Evolutionary conservation across 2,797 vertebrate species (phyloP), one percentile per base, ranked within the genome.

Genomic region (Girardinus metallicus): DNA sequence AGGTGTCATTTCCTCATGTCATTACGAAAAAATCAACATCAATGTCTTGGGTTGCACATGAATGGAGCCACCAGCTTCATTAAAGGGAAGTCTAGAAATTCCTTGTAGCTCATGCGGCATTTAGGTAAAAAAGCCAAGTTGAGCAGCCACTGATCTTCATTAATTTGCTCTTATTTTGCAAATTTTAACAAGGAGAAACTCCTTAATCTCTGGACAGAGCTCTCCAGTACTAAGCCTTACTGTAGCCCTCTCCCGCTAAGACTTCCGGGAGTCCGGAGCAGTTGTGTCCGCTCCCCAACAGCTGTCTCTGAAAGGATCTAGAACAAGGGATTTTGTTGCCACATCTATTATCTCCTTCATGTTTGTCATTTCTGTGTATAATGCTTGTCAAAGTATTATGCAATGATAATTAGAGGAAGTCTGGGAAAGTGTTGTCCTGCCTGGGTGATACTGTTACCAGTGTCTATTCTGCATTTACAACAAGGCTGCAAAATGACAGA

Each of bases 91-190:
- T 39, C 34, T 66, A 11, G 34, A 11, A 39, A 66, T 80, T 80
- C 46, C 34, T 83, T 77, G 73, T 72, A 77, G 78, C 1, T 81
- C 53, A 81, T 79, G 79, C 6, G 77, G 51, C 74, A 77, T 77
- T 76, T 81, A 18, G 0, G 74, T 77, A 73, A 84, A 82, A 82
- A 80, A 36, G 55, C 64, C 3, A 80, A 77, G 26, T 77, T 39
- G 34, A 83, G 11, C 44, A 80, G 77, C 47, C 79, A 81, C 57
- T 83, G 47, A 72, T 12, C 1, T 0, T 87, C 68, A 79, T 76
- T 71, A 57, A 78, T 60, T 74, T 79, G 76, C 0, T 51, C 57
- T 13, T 70, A 81, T 77, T 80, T 78, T 76, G 47, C 47, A 73
- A 78, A 57, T 49, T 29, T 7, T 66, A 3, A 7, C 31, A 34